Evolutionary conservation across 2,113 vertebrate species (phyloP), one percentile per base, ranked within the genome.

Genomic region (Nymphicus hollandicus): DNA sequence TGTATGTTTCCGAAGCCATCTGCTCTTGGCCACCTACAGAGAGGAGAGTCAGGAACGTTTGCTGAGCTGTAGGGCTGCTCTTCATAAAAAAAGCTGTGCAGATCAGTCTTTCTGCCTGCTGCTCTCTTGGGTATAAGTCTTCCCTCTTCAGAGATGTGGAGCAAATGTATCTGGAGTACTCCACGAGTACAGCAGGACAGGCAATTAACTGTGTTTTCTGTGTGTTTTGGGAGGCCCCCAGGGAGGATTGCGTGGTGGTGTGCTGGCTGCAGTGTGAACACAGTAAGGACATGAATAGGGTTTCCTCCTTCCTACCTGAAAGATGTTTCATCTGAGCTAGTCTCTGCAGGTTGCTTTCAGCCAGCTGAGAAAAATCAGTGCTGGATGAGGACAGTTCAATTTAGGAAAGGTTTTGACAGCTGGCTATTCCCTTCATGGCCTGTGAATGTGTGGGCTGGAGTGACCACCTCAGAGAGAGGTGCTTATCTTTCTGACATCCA

Each of bases 21-120:
- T 89, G 74, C 65, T 41, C 44, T 61, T n/a, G 85, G 60, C 77
- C 92, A 66, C 78, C 81, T 49, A 65, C 50, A 4, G 88, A 52
- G 78, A 78, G 24, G 41, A n/a, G 35, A 11, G 28, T 43, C 10
- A 2, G 41, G 71, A 87, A 55, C 33, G 22, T 68, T 66, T 66
- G 35, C 65, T 81, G 76, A 71, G 37, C 64, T 53, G 44, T 25
- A 47, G 64, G 11, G 39, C 17, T 77, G 25, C 18, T 37, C 10
- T 33, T n/a, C 6, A 2, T 6, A 69, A 43, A 58, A 47, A 64
- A 69, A 44, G 14, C 41, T 20, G 7, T 37, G 31, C 22, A 18
- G 56, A 65, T 33, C 9, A 49, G 27, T 44, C 65, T 44, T 61
- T 33, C 78, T 39, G 11, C 27, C 11, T 22, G 44, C 10, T 82